Conservation (phyloP, 2,113 vertebrate species). For the Empidonax alnorum region DNA sequence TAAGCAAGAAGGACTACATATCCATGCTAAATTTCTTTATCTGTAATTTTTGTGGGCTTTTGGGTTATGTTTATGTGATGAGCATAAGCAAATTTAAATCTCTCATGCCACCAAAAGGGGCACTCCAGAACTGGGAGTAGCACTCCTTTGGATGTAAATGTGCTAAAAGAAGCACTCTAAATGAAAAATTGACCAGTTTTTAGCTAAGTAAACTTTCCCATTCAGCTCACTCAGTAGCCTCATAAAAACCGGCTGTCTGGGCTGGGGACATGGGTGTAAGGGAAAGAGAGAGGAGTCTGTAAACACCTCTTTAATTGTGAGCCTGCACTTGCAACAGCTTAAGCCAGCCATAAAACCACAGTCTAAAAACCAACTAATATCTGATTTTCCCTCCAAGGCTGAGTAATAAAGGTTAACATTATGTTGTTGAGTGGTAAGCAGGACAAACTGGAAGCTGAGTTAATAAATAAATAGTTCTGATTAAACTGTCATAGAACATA, state of each 20-base stretch:
- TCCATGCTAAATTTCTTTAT: background rate
- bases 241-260: background rate
- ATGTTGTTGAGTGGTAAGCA: background rate
- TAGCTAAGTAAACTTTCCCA: background rate
- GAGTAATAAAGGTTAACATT: background rate
- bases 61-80: background rate
- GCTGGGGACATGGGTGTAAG: background rate
- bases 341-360: constrained; percentile 18
- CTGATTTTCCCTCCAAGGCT: background rate
- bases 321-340: background rate
- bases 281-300: background rate
- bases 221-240: background rate
- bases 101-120: background rate
- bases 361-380: background rate
- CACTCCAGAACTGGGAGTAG: background rate
- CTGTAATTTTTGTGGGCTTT: background rate
- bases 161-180: background rate
- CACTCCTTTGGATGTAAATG: background rate
- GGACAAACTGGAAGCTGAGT: background rate
- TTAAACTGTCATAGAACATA: background rate
- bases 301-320: background rate
- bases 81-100: background rate
- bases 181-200: background rate
- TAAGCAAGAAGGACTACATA: background rate
- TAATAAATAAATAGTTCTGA: constrained; percentile 33